phyloP scores from a whole-genome alignment of 2,888 invertebrate genomes.

The Tyria jacobaeae region DNA sequence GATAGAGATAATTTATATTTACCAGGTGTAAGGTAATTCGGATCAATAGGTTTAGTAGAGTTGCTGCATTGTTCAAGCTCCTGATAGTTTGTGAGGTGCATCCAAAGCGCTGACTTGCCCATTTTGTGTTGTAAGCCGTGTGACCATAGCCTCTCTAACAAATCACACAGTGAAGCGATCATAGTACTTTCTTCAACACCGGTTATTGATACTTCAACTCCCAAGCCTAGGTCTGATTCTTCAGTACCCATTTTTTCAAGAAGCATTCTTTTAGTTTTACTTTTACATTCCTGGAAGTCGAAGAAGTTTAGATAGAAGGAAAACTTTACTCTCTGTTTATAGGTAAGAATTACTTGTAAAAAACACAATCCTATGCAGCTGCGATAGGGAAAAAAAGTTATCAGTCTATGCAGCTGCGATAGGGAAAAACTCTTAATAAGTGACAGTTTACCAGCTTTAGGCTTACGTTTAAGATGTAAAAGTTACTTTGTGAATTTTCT shows the following conservation, averaged over 20 bases:
- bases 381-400: no score
- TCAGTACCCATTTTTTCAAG: slow-evolving; percentile 99
- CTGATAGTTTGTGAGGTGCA: slow-evolving; percentile 96
- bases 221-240: slow-evolving; percentile 97
- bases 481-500: no score
- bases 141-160: slow-evolving; percentile 98
- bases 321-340: no score
- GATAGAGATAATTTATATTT: slow-evolving; percentile 35
- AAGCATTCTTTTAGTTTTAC: slow-evolving; percentile 98
- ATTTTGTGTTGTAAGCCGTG: slow-evolving; percentile 98
- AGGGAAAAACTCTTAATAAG: no score
- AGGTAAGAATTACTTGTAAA: no score
- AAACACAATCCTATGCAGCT: no score
- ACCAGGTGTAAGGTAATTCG: slow-evolving; percentile 86
- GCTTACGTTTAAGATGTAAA: no score
- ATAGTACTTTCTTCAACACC: slow-evolving; percentile 98
- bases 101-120: slow-evolving; percentile 99
- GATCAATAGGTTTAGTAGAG: slow-evolving; percentile 83
- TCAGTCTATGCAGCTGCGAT: no score
- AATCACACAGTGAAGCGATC: slow-evolving; percentile 98
- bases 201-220: slow-evolving; percentile 90
- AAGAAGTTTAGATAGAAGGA: background rate
- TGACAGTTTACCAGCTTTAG: no score
- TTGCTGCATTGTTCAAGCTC: slow-evolving; percentile 91
- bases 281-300: slow-evolving; percentile 92